A percentile compares a stretch with the other conserved stretches of the same genome.
Conservation (phyloP, 2,888 invertebrate species). For the Plagiodera versicolora region DNA sequence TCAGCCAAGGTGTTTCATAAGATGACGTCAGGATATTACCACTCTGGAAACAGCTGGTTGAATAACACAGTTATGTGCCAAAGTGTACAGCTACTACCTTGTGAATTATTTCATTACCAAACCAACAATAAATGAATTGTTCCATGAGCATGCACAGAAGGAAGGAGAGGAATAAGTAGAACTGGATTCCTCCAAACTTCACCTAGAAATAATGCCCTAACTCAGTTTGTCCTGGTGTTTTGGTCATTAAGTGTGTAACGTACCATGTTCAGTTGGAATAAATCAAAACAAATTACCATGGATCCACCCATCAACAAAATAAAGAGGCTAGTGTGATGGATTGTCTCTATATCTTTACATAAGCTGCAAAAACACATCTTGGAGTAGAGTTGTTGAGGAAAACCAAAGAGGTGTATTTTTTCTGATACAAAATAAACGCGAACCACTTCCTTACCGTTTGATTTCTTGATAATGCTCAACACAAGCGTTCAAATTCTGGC, state of each 20-base stretch:
- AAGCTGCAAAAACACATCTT: constrained; percentile 19
- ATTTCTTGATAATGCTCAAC: constrained; percentile 23
- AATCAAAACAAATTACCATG: constrained; percentile 21
- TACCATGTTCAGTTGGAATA: constrained; percentile 23
- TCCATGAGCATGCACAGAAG: constrained; percentile 27
- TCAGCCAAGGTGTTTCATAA: constrained; percentile 23
- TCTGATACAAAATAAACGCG: too few relatives aligned
- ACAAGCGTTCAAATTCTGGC: constrained; percentile 22
- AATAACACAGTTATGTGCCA: too few relatives aligned
- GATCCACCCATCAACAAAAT: constrained; percentile 23
- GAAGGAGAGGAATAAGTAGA: constrained; percentile 19
- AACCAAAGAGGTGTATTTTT: too few relatives aligned
- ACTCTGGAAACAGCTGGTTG: constrained; percentile 20
- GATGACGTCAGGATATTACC: constrained; percentile 9
- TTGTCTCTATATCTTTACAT: constrained; percentile 15
- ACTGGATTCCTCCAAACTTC: constrained; percentile 15
- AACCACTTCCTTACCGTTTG: constrained; percentile 18
- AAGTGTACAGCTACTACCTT: too few relatives aligned
- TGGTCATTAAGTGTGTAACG: not conserved
- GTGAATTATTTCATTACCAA: constrained; percentile 29
- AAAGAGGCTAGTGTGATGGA: constrained; percentile 13
- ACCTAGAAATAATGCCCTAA: constrained; percentile 20
- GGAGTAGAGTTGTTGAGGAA: too few relatives aligned
- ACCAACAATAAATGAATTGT: constrained; percentile 31
- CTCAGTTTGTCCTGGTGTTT: too few relatives aligned